A percentile compares a stretch with the other conserved stretches of the same genome.
These are phyloP conservation scores for Tribolium freemani DNA, from an alignment of 2,888 invertebrate species.

Conservation along the genomic window DNA sequence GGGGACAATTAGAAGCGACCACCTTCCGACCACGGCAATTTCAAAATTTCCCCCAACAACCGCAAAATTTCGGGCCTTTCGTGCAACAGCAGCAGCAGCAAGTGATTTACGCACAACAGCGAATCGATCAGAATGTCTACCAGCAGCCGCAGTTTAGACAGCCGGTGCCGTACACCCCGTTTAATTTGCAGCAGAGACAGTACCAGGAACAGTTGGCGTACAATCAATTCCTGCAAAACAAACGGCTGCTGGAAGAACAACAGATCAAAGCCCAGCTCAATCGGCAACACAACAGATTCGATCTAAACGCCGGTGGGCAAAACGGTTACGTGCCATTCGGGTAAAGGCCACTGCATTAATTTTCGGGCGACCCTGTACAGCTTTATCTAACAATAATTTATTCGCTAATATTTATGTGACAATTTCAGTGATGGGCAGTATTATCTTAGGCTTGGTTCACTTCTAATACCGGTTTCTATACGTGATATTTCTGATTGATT, in stretches of 20 bases:
- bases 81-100: conserved; percentile 54
- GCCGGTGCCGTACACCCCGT: conserved; percentile 56
- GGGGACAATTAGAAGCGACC: conserved; percentile 66
- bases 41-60: conserved; percentile 25
- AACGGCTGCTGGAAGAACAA: conserved; percentile 56
- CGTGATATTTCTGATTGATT: conserved; percentile 32
- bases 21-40: conserved; percentile 65
- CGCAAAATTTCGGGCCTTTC: conserved; percentile 23
- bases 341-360: background rate
- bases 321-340: conserved; percentile 56
- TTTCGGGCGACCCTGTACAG: conserved; percentile 1
- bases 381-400: conserved; percentile 37
- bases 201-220: conserved; percentile 54
- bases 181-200: conserved; percentile 54
- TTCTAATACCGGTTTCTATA: conserved; percentile 22
- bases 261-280: conserved; percentile 57
- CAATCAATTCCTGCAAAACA: conserved; percentile 56
- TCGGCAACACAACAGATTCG: conserved; percentile 61
- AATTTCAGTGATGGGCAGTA: conserved; percentile 43
- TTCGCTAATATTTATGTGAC: conserved; percentile 44
- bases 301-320: conserved; percentile 51
- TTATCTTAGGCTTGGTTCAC: conserved; percentile 32
- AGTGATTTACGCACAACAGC: conserved; percentile 47
- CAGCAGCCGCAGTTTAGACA: conserved; percentile 44
- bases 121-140: conserved; percentile 37